Percentiles rank a stretch among this genome's conserved stretches.
Conservation (phyloP, 2,888 invertebrate genomes). For the Zaprionus obscuricornis region DNA sequence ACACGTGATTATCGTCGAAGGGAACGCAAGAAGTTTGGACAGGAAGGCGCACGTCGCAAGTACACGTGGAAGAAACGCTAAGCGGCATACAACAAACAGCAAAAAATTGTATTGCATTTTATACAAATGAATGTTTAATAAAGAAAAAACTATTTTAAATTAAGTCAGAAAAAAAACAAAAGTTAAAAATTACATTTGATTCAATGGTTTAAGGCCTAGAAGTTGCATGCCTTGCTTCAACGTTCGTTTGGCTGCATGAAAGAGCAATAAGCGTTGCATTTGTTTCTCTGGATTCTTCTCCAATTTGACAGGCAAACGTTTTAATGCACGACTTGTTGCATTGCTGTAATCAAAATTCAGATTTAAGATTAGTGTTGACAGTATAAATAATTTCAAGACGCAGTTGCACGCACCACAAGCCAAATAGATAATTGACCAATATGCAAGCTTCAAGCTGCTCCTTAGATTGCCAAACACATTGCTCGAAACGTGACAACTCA, state of each 20-base stretch:
- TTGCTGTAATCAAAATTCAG: slow-evolving; percentile 85
- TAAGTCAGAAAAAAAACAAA: no score
- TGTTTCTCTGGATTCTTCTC: slow-evolving; percentile 86
- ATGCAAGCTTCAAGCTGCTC: slow-evolving; percentile 91
- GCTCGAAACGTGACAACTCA: slow-evolving; percentile 91
- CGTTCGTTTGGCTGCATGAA: slow-evolving; percentile 87
- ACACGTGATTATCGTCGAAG: slow-evolving; percentile 90
- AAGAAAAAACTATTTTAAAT: slow-evolving; percentile 11
- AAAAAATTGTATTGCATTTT: slow-evolving; percentile 16
- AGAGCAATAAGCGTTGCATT: slow-evolving; percentile 90
- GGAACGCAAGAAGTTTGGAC: slow-evolving; percentile 97
- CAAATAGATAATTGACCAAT: slow-evolving; percentile 92
- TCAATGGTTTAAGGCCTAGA: slow-evolving; percentile 91
- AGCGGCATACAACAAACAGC: slow-evolving; percentile 52
- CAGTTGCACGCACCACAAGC: slow-evolving; percentile 87
- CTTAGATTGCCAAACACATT: slow-evolving; percentile 87
- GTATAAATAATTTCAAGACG: no score
- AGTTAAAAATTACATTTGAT: slow-evolving; percentile 89
- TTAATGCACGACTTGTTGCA: slow-evolving; percentile 89
- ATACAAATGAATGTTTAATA: slow-evolving; percentile 31
- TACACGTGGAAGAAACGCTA: slow-evolving; percentile 97
- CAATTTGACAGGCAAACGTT: slow-evolving; percentile 89
- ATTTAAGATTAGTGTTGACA: background rate
- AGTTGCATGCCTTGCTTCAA: slow-evolving; percentile 90
- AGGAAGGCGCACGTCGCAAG: slow-evolving; percentile 94